A percentile compares a stretch with the other conserved stretches of the same genome.
Conservation (phyloP, 2,888 invertebrate genomes). For the Unio delphinus region DNA sequence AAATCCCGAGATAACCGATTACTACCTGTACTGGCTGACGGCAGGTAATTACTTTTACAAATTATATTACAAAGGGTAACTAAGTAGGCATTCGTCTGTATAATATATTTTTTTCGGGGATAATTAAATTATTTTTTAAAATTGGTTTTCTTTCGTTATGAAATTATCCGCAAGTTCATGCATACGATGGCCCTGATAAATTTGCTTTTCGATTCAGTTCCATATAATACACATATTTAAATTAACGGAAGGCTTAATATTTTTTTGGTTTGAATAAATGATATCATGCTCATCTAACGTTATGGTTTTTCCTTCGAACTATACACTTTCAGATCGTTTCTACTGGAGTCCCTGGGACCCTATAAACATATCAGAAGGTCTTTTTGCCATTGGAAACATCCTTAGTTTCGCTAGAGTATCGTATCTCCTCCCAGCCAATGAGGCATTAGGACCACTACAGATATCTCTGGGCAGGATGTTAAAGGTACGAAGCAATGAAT, state of each 20-base stretch:
- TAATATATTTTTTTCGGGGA: not conserved
- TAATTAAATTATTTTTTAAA: no score
- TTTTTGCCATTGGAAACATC: conserved; percentile 65
- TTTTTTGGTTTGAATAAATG: no score
- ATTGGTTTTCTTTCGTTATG: no score
- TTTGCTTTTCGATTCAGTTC: no score
- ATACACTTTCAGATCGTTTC: conserved; percentile 53
- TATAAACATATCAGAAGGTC: conserved; percentile 58
- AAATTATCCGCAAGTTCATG: no score
- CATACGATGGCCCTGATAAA: no score
- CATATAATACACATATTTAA: no score
- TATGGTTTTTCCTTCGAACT: not conserved
- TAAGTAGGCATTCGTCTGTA: not conserved
- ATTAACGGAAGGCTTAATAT: no score
- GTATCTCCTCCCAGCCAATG: conserved; percentile 63
- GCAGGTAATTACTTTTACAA: conserved; percentile 32
- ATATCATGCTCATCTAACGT: no score
- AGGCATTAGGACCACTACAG: conserved; percentile 65
- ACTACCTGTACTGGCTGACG: conserved; percentile 50
- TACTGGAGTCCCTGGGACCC: conserved; percentile 63
- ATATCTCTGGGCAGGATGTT: conserved; percentile 66
- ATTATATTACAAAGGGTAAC: no score
- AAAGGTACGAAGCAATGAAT: conserved; percentile 40
- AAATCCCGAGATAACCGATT: conserved; percentile 14
- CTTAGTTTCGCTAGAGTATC: conserved; percentile 65